These are phyloP conservation scores for Melanotaenia pygmaea DNA, from an alignment of 2,797 vertebrate species.

Conservation along the genomic window DNA sequence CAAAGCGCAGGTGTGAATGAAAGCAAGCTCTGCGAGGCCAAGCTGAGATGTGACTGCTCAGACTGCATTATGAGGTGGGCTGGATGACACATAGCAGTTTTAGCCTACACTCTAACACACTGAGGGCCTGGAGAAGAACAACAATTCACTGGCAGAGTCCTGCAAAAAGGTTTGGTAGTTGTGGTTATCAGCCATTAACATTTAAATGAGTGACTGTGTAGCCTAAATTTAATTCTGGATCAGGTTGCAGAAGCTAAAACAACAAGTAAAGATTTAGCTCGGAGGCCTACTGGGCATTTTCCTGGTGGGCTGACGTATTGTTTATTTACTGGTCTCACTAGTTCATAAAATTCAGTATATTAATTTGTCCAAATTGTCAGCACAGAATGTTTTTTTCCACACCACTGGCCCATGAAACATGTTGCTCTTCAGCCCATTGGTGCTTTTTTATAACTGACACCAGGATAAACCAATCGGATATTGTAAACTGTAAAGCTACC, in stretches of 20 bases:
- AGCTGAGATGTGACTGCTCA: not conserved
- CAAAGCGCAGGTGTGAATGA: not conserved
- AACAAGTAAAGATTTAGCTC: not conserved
- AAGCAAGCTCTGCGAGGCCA: not conserved
- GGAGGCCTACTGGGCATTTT: too few species aligned
- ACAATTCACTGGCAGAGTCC: not conserved
- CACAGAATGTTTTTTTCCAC: too few species aligned
- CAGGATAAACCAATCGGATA: too few species aligned
- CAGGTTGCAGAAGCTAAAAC: not conserved
- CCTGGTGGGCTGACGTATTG: too few species aligned
- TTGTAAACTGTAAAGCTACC: too few species aligned
- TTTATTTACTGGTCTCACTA: too few species aligned
- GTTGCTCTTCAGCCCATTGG: too few species aligned
- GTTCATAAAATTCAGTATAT: too few species aligned
- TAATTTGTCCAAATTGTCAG: too few species aligned
- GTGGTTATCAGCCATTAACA: not conserved
- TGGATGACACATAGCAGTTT: not conserved
- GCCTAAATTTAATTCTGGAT: not conserved
- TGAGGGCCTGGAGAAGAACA: not conserved
- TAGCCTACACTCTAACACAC: not conserved
- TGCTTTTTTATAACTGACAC: too few species aligned
- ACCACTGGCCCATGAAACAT: too few species aligned
- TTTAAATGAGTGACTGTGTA: not conserved
- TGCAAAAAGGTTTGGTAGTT: not conserved
- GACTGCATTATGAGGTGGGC: not conserved